Conservation (phyloP, 2,797 vertebrate genomes). For the Acanthurus tractus region DNA sequence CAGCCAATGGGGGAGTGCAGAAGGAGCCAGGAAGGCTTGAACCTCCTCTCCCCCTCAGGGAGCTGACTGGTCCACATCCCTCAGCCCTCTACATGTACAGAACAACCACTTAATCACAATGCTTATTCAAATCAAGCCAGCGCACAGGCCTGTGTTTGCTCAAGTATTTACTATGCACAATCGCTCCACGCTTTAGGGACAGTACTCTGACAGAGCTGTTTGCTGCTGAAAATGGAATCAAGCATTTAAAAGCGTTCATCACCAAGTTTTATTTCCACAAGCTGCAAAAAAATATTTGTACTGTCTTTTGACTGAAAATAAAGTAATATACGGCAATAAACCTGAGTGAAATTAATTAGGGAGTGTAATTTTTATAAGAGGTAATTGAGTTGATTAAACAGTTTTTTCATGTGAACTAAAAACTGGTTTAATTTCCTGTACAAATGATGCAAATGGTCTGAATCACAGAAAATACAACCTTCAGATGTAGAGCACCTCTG, state of each 20-base stretch:
- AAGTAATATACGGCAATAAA: slow-evolving; percentile 9
- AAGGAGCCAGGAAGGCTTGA: slow-evolving; percentile 67
- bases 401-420: neutral
- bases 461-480: slow-evolving; percentile 10
- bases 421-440: neutral
- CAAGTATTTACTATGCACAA: slow-evolving; percentile 36
- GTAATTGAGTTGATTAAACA: neutral
- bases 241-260: slow-evolving; percentile 25
- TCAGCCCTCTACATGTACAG: slow-evolving; percentile 54
- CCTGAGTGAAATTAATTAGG: neutral
- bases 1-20: slow-evolving; percentile 77
- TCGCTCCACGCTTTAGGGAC: slow-evolving; percentile 18
- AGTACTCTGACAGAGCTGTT: slow-evolving; percentile 20
- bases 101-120: slow-evolving; percentile 63
- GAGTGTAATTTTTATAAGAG: neutral
- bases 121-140: slow-evolving; percentile 71
- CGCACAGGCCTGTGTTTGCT: slow-evolving; percentile 37
- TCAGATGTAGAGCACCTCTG: neutral
- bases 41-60: slow-evolving; percentile 68
- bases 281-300: neutral
- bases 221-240: neutral
- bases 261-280: neutral
- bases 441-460: neutral
- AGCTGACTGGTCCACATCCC: slow-evolving; percentile 72
- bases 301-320: neutral